These are phyloP conservation scores for Pseudorhombus dupliciocellatus DNA, from an alignment of 2,113 vertebrate genomes.

Conservation along the genomic window DNA sequence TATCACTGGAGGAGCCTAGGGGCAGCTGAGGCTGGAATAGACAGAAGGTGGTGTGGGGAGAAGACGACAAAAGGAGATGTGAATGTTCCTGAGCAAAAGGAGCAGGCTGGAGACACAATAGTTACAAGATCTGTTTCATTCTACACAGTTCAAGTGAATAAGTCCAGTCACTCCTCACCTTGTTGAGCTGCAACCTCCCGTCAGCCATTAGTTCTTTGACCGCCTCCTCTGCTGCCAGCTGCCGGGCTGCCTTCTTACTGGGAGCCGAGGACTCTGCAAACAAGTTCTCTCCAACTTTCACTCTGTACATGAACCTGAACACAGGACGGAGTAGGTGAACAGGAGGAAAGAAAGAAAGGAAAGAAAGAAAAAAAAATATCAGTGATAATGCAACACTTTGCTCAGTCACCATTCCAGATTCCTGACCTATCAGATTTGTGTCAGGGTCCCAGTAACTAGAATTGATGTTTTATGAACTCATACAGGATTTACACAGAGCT, in stretches of 20 bases:
- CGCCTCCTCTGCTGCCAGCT: constrained; percentile 94
- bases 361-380: not conserved
- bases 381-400: not conserved
- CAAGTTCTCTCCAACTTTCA: constrained; percentile 88
- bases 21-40: constrained; percentile 74
- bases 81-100: not conserved
- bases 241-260: constrained; percentile 95
- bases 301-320: constrained; percentile 92
- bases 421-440: not conserved
- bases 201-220: constrained; percentile 89
- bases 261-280: constrained; percentile 90
- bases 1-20: constrained; percentile 69
- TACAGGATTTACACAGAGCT: constrained; percentile 10
- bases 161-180: constrained; percentile 71
- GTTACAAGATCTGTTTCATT: constrained; percentile 5
- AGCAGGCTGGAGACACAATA: not conserved
- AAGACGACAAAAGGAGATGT: not conserved
- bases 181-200: constrained; percentile 78
- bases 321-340: constrained; percentile 3
- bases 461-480: not conserved
- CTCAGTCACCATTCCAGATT: not conserved
- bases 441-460: not conserved
- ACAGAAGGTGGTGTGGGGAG: not conserved
- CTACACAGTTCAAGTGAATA: not conserved
- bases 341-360: not conserved